These are phyloP conservation scores for Coendou prehensilis DNA, from an alignment of 2,797 vertebrate genomes.

Conservation along the genomic window DNA sequence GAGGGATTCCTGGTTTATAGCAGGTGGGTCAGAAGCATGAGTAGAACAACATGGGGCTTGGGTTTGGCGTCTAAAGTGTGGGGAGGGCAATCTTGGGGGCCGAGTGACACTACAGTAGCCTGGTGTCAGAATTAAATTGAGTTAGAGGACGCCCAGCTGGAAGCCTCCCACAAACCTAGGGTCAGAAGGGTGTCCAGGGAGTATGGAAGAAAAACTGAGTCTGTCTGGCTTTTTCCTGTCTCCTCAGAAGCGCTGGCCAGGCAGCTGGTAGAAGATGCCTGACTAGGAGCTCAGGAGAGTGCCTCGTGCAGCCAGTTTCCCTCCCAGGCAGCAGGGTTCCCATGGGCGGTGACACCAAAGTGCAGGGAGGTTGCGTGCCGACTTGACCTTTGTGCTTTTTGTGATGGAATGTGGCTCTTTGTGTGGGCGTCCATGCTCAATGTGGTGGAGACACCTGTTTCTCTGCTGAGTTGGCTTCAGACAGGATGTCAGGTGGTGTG, in stretches of 20 bases:
- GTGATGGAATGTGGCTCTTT: not conserved
- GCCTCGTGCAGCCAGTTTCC: no score
- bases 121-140: not conserved
- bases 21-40: not conserved
- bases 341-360: not conserved
- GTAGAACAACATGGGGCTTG: not conserved
- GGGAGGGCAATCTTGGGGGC: not conserved
- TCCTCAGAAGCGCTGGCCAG: not conserved
- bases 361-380: not conserved
- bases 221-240: not conserved
- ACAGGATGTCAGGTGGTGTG: not conserved
- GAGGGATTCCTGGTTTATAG: not conserved
- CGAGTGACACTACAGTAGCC: not conserved
- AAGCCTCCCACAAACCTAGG: not conserved
- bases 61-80: not conserved
- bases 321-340: not conserved
- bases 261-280: accelerated
- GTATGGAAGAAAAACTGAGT: not conserved
- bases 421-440: not conserved
- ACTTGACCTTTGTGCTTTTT: conserved; percentile 4
- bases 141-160: not conserved
- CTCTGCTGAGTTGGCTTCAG: not conserved
- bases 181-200: not conserved
- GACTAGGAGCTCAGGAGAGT: accelerated
- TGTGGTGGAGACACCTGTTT: not conserved